Base-by-base conservation (phyloP, 2,113 vertebrate species). In the Accipiter virgatus region DNA sequence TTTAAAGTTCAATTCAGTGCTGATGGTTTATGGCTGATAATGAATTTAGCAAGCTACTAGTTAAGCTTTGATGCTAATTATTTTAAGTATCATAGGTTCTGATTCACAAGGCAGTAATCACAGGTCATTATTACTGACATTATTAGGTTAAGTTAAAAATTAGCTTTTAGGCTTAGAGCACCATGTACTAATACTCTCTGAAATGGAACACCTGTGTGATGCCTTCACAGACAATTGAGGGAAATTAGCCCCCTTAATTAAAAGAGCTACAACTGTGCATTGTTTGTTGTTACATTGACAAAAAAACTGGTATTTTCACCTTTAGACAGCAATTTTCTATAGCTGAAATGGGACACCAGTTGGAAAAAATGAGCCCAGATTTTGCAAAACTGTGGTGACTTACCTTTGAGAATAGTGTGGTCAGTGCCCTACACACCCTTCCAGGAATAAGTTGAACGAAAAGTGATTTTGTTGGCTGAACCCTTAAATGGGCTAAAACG, bases 61-160 rank as follows among this genome's bases (percentile, higher is more conserved):
- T 96, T 96, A 50, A 59, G 90, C 97, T 98, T 98, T 98, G 97
- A 97, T 98, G 95, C 93, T 97, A 97, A 98, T 98, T 97, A 97
- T 98, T 97, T 97, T 96, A 97, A 98, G 97, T 97, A 97, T 97
- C 94, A 85, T 71, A 96, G 92, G 95, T 95, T 97, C 97, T 98
- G 97, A 98, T 98, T 97, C 97, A 98, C 93, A 96, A 98, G 96
- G 93, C 95, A 96, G 93, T 97, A 98, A 98, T 96, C 86, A 80
- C 88, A 78, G 97, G 94, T 95, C 88, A 50, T 98, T 98, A 98
- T 97, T 98, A 80, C 93, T 80, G 67, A 95, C 96, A 90, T 96
- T 96, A 98, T 98, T 98, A 98, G 96, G 92, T 95, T 95, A 96
- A 97, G 97, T 97, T 97, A 97, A 97, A 98, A 98, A 98, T 98